Conservation (phyloP, 2,113 vertebrate genomes). For the Rhinichthys klamathensis region DNA sequence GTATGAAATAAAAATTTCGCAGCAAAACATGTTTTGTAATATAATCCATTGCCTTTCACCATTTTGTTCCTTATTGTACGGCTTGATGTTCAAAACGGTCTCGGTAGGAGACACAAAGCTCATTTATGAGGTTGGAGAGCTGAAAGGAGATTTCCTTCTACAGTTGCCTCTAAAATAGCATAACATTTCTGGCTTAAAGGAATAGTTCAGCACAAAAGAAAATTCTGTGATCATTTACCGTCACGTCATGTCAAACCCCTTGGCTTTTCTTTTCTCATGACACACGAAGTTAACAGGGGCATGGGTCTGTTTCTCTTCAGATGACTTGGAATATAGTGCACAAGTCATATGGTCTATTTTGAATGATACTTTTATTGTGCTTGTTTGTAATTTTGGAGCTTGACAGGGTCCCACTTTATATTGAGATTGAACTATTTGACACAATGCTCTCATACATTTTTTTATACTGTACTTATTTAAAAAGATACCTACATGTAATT, state of each 20-base stretch:
- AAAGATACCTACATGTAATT: too few relatives aligned
- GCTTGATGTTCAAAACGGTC: slow-evolving; percentile 18
- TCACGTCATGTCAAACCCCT: not conserved
- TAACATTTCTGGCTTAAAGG: not conserved
- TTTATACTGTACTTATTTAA: too few relatives aligned
- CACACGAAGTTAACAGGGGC: not conserved
- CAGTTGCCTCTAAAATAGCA: not conserved
- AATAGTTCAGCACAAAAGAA: not conserved
- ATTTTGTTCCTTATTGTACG: not conserved
- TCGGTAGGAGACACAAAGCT: not conserved
- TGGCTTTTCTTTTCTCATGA: not conserved
- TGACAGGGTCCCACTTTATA: too few relatives aligned
- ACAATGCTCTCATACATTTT: too few relatives aligned
- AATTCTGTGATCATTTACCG: not conserved
- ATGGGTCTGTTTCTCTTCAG: not conserved
- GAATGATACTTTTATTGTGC: too few relatives aligned
- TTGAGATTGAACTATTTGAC: too few relatives aligned
- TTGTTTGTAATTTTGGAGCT: too few relatives aligned
- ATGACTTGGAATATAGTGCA: not conserved
- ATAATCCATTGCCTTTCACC: not conserved
- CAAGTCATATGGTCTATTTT: too few relatives aligned
- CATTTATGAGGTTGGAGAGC: slow-evolving; percentile 6
- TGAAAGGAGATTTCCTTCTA: not conserved
- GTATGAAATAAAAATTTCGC: slow-evolving; percentile 4
- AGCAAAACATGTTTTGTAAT: slow-evolving; percentile 25